Conservation (phyloP, 2,113 vertebrate genomes). For the Numida meleagris region DNA sequence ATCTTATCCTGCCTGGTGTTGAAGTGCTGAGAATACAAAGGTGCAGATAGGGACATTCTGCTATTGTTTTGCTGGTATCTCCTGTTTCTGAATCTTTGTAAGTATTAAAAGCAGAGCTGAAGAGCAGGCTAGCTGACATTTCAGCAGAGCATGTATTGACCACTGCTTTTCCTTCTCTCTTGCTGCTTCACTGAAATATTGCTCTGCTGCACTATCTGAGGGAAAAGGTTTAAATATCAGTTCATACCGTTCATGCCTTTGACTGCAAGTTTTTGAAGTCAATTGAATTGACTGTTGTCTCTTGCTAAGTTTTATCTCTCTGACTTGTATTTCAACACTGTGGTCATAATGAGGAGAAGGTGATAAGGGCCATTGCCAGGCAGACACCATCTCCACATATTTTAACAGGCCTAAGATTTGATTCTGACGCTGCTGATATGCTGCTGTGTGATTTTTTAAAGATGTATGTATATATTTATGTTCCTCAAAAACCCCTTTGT, state of each 20-base stretch:
- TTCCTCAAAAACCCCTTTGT: neutral
- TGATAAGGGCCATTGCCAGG: conserved; percentile 35
- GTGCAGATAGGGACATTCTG: neutral
- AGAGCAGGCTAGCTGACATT: neutral
- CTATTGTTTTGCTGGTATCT: neutral
- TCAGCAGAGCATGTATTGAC: neutral
- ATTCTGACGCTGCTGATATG: conserved; percentile 15
- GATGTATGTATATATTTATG: neutral
- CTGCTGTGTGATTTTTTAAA: neutral
- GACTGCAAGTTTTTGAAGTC: neutral
- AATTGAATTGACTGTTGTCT: conserved; percentile 36
- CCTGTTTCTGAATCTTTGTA: neutral
- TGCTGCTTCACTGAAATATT: neutral
- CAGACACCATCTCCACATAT: neutral
- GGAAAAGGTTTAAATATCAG: conserved; percentile 39
- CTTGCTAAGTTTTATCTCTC: conserved; percentile 25
- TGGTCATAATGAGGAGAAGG: conserved; percentile 16
- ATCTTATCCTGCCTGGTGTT: neutral
- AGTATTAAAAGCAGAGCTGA: neutral
- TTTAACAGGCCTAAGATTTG: conserved; percentile 25
- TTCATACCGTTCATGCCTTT: neutral
- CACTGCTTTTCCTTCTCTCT: conserved; percentile 16
- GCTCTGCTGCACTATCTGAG: neutral
- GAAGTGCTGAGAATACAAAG: neutral
- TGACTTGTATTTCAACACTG: conserved; percentile 41